A percentile compares a stretch with the other conserved stretches of the same genome.
phyloP scores from a whole-genome alignment of 1,140 invertebrate species.

The Calephelis nemesis region DNA sequence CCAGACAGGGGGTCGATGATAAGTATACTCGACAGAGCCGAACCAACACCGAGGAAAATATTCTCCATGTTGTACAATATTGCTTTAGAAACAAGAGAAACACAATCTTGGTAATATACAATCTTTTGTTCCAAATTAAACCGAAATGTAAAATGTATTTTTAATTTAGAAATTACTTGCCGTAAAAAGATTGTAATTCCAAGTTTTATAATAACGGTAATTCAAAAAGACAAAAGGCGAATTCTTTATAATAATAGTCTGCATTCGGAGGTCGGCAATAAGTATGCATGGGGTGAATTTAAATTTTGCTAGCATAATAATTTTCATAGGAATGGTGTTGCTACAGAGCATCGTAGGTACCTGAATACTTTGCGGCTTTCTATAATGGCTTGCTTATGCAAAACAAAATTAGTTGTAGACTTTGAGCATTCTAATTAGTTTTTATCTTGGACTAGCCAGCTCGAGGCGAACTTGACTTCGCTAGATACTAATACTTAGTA shows the following conservation, averaged over 20 bases:
- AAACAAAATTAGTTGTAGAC: not conserved
- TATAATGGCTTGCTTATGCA: not conserved
- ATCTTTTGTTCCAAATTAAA: not conserved
- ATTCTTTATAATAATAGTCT: slow-evolving; percentile 10
- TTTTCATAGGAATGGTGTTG: not conserved
- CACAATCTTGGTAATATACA: not conserved
- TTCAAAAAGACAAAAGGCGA: slow-evolving; percentile 8
- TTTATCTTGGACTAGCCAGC: too few species aligned
- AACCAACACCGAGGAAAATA: too few species aligned
- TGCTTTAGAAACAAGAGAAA: too few species aligned
- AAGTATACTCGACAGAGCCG: too few species aligned
- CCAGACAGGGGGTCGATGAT: too few species aligned
- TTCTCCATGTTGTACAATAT: too few species aligned
- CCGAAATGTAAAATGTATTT: not conserved
- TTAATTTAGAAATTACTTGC: not conserved
- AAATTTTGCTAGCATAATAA: not conserved
- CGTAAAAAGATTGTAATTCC: not conserved
- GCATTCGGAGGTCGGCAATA: slow-evolving; percentile 2
- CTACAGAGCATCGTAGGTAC: not conserved
- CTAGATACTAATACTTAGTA: too few species aligned
- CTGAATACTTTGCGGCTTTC: not conserved
- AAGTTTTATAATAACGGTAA: not conserved
- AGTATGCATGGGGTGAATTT: slow-evolving; percentile 7
- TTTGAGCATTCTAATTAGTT: too few species aligned
- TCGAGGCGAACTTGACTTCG: too few species aligned